Evolutionary conservation across 2,797 vertebrate genomes (phyloP).

Genomic region (Euphonia xanthogaster): DNA sequence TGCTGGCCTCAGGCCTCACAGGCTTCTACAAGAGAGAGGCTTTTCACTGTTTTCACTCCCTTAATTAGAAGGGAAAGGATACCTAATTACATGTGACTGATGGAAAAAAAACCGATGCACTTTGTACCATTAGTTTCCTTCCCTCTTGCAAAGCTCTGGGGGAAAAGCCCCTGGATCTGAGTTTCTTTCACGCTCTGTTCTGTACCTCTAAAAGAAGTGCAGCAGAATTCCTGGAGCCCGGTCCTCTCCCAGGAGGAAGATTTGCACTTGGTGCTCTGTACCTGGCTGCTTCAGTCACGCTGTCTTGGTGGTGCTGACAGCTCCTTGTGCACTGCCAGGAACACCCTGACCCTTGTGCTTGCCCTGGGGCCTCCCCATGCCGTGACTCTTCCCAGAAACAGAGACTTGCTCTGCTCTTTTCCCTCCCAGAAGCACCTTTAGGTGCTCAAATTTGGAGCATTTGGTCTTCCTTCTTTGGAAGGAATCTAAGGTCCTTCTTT

Average conservation of each 20-base stretch:
- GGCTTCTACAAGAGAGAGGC: background rate
- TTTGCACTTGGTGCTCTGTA: background rate
- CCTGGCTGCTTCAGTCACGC: background rate
- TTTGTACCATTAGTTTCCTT: background rate
- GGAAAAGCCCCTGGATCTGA: fast-evolving
- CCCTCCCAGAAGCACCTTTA: background rate
- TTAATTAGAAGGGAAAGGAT: background rate
- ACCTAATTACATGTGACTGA: background rate
- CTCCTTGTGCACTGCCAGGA: background rate
- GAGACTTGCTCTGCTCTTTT: background rate
- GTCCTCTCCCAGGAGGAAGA: background rate
- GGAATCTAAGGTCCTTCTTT: too few species aligned
- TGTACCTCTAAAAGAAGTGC: background rate
- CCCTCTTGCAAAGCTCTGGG: background rate
- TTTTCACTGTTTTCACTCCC: background rate
- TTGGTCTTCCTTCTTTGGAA: background rate
- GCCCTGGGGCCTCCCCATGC: background rate
- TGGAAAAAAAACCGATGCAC: background rate
- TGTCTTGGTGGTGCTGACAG: fast-evolving
- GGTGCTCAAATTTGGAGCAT: background rate
- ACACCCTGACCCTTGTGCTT: fast-evolving
- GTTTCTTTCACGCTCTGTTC: background rate
- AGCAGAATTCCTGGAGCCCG: background rate
- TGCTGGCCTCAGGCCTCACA: background rate
- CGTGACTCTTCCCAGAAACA: background rate